A percentile compares a stretch with the other conserved stretches of the same genome.
These are phyloP conservation scores for Papilio xuthus DNA, from an alignment of 1,140 invertebrate species.

Conservation along the genomic window DNA sequence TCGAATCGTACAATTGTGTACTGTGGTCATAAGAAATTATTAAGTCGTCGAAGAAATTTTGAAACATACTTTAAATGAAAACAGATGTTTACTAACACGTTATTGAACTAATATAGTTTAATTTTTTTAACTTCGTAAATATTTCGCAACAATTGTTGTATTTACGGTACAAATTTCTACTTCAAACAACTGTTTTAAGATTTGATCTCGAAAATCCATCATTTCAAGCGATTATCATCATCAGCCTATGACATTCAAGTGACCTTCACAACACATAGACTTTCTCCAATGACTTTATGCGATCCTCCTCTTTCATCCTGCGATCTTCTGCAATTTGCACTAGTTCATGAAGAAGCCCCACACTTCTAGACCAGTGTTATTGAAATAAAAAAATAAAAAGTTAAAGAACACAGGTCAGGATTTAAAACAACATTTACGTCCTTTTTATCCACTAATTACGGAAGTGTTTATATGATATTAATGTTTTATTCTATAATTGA, in stretches of 20 bases:
- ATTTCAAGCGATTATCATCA: too few relatives aligned
- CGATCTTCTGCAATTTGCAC: too few relatives aligned
- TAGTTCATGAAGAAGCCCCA: too few relatives aligned
- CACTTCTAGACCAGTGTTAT: too few relatives aligned
- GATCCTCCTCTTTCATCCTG: too few relatives aligned
- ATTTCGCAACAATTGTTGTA: not conserved
- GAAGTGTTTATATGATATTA: not conserved
- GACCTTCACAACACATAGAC: too few relatives aligned
- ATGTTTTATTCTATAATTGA: not conserved
- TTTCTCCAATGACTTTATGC: too few relatives aligned
- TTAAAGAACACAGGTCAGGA: too few relatives aligned
- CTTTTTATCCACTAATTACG: not conserved
- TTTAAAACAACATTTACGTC: not conserved
- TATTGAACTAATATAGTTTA: not conserved
- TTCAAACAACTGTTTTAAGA: too few relatives aligned
- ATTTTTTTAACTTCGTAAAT: not conserved
- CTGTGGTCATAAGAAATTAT: conserved; percentile 29
- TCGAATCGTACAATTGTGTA: conserved; percentile 59
- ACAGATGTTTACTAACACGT: not conserved
- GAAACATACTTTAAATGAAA: not conserved
- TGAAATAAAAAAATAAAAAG: too few relatives aligned
- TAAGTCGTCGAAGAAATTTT: not conserved
- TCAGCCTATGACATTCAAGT: too few relatives aligned
- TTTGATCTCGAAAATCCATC: too few relatives aligned
- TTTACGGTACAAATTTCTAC: not conserved